phyloP scores from a whole-genome alignment of 1,140 invertebrate species.

The Diplogasteroides magnus region DNA sequence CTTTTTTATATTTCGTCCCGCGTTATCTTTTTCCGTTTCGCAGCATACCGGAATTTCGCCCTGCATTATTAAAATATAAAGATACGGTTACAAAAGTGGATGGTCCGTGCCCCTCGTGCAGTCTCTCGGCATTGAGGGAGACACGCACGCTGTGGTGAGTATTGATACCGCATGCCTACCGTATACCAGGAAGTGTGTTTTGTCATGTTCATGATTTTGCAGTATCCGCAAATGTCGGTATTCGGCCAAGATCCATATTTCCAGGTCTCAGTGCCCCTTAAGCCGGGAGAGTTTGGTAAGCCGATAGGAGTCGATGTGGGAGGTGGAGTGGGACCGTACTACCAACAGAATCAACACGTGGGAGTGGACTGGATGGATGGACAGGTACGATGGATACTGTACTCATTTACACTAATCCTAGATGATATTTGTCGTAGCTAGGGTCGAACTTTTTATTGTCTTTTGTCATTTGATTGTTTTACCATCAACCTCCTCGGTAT shows the following conservation, averaged over 20 bases:
- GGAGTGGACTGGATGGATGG: slow-evolving; percentile 34
- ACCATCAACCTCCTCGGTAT: too few species aligned
- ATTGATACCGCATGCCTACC: not conserved
- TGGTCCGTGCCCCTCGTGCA: slow-evolving; percentile 36
- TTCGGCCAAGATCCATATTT: slow-evolving; percentile 8
- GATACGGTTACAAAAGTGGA: slow-evolving; percentile 34
- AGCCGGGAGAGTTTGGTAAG: slow-evolving; percentile 30
- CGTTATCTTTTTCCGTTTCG: too few species aligned
- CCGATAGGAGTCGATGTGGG: slow-evolving; percentile 34
- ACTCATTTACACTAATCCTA: too few species aligned
- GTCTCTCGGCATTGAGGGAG: slow-evolving; percentile 33
- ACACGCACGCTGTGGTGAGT: slow-evolving; percentile 26
- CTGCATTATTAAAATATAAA: not conserved
- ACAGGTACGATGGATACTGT: slow-evolving; percentile 2
- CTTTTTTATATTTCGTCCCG: not conserved
- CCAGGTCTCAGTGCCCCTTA: slow-evolving; percentile 28
- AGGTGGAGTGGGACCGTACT: slow-evolving; percentile 36
- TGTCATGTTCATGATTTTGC: too few species aligned
- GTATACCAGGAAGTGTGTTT: too few species aligned
- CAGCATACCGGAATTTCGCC: too few species aligned
- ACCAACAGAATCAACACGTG: slow-evolving; percentile 36
- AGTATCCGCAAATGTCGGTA: not conserved
- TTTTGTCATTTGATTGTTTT: too few species aligned
- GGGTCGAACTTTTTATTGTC: too few species aligned
- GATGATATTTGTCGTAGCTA: too few species aligned